phyloP scores from a whole-genome alignment of 2,888 invertebrate genomes.

The Scaptomyza caliginosa region DNA sequence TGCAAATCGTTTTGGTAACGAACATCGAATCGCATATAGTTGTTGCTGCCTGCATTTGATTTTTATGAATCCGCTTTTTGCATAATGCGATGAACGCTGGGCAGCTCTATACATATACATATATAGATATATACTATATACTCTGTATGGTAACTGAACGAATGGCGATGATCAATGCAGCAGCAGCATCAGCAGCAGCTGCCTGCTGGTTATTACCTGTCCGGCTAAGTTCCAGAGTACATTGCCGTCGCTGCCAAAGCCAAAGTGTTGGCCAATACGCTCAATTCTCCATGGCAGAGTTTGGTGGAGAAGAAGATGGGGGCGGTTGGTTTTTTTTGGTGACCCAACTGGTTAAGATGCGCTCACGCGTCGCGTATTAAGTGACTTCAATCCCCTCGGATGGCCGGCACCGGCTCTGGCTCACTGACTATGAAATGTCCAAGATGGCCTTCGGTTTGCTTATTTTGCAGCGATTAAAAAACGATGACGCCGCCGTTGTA shows the following conservation, averaged over 20 bases:
- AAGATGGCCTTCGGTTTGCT: slow-evolving; percentile 70
- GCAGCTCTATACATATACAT: background rate
- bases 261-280: slow-evolving; percentile 57
- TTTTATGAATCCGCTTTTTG: slow-evolving; percentile 65
- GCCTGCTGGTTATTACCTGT: background rate
- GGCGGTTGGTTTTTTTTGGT: background rate
- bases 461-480: slow-evolving; percentile 74
- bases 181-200: background rate
- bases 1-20: slow-evolving; percentile 54
- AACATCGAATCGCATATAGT: slow-evolving; percentile 20
- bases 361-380: slow-evolving; percentile 67
- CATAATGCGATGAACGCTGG: slow-evolving; percentile 37
- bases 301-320: background rate
- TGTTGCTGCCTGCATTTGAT: slow-evolving; percentile 38
- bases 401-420: slow-evolving; percentile 34
- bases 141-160: background rate
- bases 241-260: slow-evolving; percentile 49
- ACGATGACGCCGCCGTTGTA: slow-evolving; percentile 57
- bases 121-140: background rate
- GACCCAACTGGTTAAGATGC: slow-evolving; percentile 70
- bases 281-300: background rate
- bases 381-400: slow-evolving; percentile 64
- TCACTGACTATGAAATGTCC: slow-evolving; percentile 66
- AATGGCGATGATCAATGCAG: slow-evolving; percentile 35
- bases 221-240: slow-evolving; percentile 32